These are phyloP conservation scores for Herpailurus yagouaroundi DNA, from an alignment of 2,113 vertebrate species.

Conservation along the genomic window DNA sequence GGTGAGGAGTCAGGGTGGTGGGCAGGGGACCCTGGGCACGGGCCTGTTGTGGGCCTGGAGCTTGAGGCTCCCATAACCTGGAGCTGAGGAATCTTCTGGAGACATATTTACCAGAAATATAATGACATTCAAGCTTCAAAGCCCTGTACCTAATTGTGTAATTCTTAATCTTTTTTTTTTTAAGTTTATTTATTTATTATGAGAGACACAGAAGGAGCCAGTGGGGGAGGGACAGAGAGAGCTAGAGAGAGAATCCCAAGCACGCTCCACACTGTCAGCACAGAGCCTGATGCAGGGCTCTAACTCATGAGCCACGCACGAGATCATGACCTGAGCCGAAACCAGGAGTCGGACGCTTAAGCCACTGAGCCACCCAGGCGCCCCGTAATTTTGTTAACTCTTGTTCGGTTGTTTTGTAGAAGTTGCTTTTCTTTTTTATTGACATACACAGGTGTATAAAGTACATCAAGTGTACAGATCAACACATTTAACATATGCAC, in stretches of 20 bases:
- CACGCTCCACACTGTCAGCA: no score
- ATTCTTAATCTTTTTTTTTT: neutral
- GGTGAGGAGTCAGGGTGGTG: rapidly evolving
- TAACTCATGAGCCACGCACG: no score
- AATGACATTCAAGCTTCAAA: neutral
- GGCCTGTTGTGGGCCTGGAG: no score
- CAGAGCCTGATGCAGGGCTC: no score
- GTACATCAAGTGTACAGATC: neutral
- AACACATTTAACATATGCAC: neutral
- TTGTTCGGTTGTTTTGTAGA: neutral
- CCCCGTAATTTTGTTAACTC: no score
- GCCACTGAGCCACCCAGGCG: no score
- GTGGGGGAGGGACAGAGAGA: no score
- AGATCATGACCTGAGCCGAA: no score
- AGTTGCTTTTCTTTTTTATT: neutral
- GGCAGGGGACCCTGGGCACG: rapidly evolving
- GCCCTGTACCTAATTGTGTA: neutral
- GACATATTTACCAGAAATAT: neutral
- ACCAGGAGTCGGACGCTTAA: no score
- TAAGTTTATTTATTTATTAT: no score
- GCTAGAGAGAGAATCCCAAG: no score
- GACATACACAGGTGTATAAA: neutral
- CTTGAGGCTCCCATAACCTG: neutral
- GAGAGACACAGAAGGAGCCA: no score
- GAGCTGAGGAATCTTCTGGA: neutral